phyloP scores from a whole-genome alignment of 2,888 invertebrate genomes.

The Ophion ellenae region DNA sequence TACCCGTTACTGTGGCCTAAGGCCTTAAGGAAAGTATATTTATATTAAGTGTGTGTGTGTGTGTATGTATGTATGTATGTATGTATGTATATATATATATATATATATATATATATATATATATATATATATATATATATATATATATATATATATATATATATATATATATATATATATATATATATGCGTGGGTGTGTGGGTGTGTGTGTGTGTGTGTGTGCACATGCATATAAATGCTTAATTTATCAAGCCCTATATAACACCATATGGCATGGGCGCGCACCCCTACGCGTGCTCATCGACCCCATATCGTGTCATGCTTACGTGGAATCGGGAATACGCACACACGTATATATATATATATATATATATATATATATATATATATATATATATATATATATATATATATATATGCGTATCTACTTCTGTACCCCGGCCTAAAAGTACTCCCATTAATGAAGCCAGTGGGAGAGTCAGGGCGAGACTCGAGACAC shows the following conservation, averaged over 20 bases:
- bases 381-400: background rate
- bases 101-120: too few species aligned
- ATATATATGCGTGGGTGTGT: too few species aligned
- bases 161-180: too few species aligned
- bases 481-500: conserved; percentile 40
- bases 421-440: background rate
- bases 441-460: conserved; percentile 50
- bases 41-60: background rate
- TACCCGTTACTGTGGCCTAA: too few species aligned
- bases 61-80: background rate
- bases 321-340: conserved; percentile 39
- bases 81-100: too few species aligned
- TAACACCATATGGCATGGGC: conserved; percentile 25
- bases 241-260: conserved; percentile 11
- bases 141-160: too few species aligned
- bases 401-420: background rate
- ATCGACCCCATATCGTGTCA: conserved; percentile 50
- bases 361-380: background rate
- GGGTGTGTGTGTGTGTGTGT: background rate
- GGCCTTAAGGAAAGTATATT: background rate
- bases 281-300: conserved; percentile 51
- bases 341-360: background rate
- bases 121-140: too few species aligned
- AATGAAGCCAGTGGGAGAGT: conserved; percentile 50
- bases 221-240: background rate